Conservation (phyloP, 1,140 invertebrate genomes). For the Acyrthosiphon pisum region DNA sequence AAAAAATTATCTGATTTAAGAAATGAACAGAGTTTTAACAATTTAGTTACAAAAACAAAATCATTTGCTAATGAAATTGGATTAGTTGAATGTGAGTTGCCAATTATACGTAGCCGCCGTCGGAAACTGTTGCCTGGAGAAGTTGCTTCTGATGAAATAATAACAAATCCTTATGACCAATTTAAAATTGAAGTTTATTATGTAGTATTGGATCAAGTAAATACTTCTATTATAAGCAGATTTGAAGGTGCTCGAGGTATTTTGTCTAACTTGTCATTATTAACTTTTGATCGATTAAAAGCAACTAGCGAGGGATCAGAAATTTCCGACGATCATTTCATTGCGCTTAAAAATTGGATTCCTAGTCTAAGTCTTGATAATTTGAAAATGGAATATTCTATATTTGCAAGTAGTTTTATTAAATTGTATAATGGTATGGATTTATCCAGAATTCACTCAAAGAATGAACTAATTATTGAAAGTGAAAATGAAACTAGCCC, state of each 20-base stretch:
- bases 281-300: background rate
- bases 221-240: background rate
- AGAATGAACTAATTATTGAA: background rate
- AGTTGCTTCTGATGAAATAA: background rate
- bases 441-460: background rate
- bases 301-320: background rate
- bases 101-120: background rate
- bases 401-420: slow-evolving; percentile 1
- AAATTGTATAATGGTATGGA: background rate
- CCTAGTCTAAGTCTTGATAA: background rate
- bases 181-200: slow-evolving; percentile 10
- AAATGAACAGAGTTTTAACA: background rate
- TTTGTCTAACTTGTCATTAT: background rate
- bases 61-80: background rate
- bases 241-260: background rate
- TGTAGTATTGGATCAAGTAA: slow-evolving; percentile 6
- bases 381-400: slow-evolving; percentile 6
- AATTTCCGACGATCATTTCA: background rate
- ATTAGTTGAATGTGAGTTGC: background rate
- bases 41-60: background rate
- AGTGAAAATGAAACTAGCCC: background rate
- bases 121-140: background rate
- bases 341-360: background rate
- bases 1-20: slow-evolving; percentile 1
- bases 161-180: background rate